These are phyloP conservation scores for Peromyscus attwateri DNA, from an alignment of 2,797 vertebrate genomes.

Conservation along the genomic window DNA sequence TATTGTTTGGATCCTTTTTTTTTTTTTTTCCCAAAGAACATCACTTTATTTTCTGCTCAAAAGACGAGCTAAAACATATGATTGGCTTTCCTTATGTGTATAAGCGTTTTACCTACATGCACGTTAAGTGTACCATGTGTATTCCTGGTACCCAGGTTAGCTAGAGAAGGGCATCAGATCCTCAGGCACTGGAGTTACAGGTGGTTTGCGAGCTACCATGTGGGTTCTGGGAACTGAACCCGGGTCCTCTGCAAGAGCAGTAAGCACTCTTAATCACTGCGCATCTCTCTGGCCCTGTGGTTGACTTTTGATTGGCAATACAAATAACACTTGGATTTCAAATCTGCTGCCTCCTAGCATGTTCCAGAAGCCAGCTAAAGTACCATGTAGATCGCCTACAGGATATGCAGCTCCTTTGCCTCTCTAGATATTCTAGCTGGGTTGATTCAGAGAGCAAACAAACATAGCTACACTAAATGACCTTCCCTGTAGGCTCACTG, in stretches of 20 bases:
- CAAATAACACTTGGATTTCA: neutral
- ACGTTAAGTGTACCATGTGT: neutral
- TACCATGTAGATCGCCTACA: neutral
- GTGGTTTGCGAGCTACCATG: neutral
- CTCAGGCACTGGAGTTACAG: neutral
- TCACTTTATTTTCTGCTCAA: conserved; percentile 31
- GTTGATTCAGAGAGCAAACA: neutral
- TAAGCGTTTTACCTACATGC: neutral
- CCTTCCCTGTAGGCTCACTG: neutral
- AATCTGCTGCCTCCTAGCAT: neutral
- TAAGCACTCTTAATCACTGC: neutral
- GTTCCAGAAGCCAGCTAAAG: conserved; percentile 17
- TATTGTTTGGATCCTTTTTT: conserved; percentile 31
- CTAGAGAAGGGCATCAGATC: neutral
- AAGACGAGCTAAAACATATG: neutral
- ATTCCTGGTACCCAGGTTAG: neutral
- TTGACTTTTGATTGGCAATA: conserved; percentile 13
- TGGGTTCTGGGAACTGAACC: neutral
- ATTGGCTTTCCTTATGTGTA: neutral
- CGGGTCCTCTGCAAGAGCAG: neutral
- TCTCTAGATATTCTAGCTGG: neutral
- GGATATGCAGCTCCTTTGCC: neutral
- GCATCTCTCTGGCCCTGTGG: neutral
- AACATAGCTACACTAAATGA: neutral
- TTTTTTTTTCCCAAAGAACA: neutral